phyloP scores from a whole-genome alignment of 2,888 invertebrate species.

The Tubiluchus corallicola region DNA sequence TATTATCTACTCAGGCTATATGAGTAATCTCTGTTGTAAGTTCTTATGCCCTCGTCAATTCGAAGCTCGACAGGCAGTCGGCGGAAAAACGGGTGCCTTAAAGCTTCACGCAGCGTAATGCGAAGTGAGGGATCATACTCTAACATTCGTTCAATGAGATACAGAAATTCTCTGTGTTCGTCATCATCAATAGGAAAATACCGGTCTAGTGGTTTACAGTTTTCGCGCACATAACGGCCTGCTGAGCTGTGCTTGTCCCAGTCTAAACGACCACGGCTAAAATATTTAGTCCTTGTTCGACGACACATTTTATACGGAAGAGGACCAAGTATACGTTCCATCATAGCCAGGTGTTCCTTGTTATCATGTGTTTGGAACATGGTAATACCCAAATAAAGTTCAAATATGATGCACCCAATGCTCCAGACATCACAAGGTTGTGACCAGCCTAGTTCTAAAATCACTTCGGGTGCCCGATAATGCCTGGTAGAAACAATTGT shows the following conservation, averaged over 20 bases:
- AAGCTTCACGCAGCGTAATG: conserved; percentile 64
- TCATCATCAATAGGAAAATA: too few relatives aligned
- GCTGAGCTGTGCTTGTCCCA: conserved; percentile 28
- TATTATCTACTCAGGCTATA: conserved; percentile 24
- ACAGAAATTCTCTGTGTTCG: too few relatives aligned
- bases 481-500: conserved; percentile 13
- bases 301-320: conserved; percentile 11
- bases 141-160: conserved; percentile 82
- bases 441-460: conserved; percentile 16
- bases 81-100: conserved; percentile 74
- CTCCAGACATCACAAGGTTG: conserved; percentile 18
- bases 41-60: conserved; percentile 14
- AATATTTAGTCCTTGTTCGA: conserved; percentile 25
- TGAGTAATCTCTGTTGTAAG: conserved; percentile 20
- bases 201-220: conserved; percentile 27
- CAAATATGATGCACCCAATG: conserved; percentile 17
- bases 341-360: conserved; percentile 16
- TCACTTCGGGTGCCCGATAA: conserved; percentile 13
- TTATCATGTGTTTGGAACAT: conserved; percentile 16
- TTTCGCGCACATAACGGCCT: conserved; percentile 28
- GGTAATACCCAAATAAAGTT: conserved; percentile 13
- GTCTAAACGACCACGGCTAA: conserved; percentile 27
- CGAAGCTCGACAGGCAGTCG: conserved; percentile 14
- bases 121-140: conserved; percentile 87
- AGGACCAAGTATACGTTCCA: conserved; percentile 16